Conservation (phyloP, 2,113 vertebrate genomes). For the Pedionomus torquatus region DNA sequence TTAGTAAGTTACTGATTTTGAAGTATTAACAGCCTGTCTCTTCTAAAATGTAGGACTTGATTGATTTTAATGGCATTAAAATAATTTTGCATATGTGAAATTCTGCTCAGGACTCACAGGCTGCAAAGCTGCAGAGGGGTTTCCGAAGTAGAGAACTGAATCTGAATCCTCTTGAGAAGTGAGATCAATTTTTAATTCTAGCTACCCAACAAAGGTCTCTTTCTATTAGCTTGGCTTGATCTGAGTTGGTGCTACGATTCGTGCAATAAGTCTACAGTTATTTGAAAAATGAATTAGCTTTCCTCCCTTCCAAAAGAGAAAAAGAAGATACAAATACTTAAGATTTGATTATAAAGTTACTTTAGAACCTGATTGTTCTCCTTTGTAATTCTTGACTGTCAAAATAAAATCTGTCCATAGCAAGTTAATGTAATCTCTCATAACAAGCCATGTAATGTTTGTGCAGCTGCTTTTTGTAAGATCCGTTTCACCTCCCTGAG, state of each 20-base stretch:
- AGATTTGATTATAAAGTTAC: not conserved
- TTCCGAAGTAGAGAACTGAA: not conserved
- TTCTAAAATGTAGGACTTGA: not conserved
- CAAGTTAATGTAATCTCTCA: not conserved
- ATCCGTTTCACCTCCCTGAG: not conserved
- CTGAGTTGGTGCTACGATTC: not conserved
- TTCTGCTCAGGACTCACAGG: not conserved
- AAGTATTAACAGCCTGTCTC: not conserved
- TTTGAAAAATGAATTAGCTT: not conserved
- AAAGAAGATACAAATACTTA: too few species aligned
- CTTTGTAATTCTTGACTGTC: not conserved
- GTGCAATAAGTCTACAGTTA: not conserved
- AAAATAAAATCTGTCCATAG: not conserved
- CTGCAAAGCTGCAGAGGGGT: not conserved
- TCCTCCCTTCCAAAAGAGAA: not conserved
- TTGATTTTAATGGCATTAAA: not conserved
- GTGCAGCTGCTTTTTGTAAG: not conserved
- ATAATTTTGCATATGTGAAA: not conserved
- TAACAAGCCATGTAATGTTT: not conserved
- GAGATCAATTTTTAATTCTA: not conserved
- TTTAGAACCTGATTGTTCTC: not conserved
- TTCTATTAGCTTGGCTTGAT: not conserved
- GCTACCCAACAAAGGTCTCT: not conserved
- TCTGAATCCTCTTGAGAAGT: not conserved
- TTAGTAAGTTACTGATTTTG: not conserved